Conservation (phyloP, 2,113 vertebrate genomes). For the Oreochromis tanganicae region DNA sequence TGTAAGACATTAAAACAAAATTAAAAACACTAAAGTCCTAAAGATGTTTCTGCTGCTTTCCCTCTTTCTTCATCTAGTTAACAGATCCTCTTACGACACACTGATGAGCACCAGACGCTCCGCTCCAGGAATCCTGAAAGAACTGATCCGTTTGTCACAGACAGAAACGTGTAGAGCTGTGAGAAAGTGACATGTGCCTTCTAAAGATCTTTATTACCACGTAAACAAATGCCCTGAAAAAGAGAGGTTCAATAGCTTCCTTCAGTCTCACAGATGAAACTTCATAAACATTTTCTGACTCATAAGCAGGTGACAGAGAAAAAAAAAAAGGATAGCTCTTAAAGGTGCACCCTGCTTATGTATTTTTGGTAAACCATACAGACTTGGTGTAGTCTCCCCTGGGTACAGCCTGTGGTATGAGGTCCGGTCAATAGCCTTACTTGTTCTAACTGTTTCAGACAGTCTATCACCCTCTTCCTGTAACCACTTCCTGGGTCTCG, state of each 20-base stretch:
- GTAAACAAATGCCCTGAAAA: background rate
- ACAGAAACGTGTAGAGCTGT: background rate
- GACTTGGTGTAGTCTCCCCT: no score
- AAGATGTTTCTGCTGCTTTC: background rate
- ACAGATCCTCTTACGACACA: background rate
- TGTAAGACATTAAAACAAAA: background rate
- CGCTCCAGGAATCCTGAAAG: background rate
- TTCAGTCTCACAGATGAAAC: background rate
- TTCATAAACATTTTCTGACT: background rate
- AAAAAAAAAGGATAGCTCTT: background rate
- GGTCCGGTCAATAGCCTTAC: no score
- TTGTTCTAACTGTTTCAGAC: no score
- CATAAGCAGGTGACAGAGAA: background rate
- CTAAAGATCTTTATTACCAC: background rate
- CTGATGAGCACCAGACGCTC: background rate
- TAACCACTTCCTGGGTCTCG: no score
- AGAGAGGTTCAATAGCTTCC: background rate
- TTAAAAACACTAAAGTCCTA: background rate
- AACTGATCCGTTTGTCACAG: background rate
- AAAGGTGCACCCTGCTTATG: no score
- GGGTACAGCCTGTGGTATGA: no score
- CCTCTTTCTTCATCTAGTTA: background rate
- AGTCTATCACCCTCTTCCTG: no score
- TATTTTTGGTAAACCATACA: no score
- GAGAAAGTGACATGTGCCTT: background rate